These are phyloP conservation scores for Zaprionus kolodkinae DNA, from an alignment of 1,140 invertebrate species.

Conservation along the genomic window DNA sequence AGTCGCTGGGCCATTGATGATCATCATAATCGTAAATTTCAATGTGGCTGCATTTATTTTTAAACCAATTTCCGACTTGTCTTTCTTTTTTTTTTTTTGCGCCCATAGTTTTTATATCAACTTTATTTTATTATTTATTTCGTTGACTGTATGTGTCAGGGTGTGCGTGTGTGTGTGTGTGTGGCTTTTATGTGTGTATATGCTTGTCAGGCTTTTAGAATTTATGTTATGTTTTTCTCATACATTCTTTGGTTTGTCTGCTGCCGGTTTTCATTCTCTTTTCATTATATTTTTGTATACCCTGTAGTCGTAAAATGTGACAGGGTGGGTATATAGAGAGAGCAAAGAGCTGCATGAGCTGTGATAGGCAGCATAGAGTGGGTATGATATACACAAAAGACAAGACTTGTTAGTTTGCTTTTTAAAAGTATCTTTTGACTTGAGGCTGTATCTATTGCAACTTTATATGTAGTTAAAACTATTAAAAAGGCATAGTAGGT, in stretches of 20 bases:
- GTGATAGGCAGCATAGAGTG: too few species aligned
- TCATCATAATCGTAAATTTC: constrained; percentile 73
- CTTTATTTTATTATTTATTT: constrained; percentile 54
- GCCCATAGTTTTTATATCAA: constrained; percentile 76
- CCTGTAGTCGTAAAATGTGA: constrained; percentile 22
- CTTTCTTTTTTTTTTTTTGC: constrained; percentile 15
- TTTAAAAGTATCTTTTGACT: not conserved
- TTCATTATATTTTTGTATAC: constrained; percentile 70
- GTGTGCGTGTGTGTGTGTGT: constrained; percentile 9
- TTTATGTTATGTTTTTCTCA: constrained; percentile 81
- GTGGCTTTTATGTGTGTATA: constrained; percentile 61
- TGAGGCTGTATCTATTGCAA: not conserved
- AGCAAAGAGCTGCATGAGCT: too few species aligned
- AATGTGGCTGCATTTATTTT: constrained; percentile 76
- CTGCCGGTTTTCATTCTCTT: constrained; percentile 61
- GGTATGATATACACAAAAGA: too few species aligned
- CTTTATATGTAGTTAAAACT: not conserved
- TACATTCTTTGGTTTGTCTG: constrained; percentile 78
- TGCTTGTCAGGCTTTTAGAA: constrained; percentile 78
- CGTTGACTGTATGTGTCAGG: not conserved
- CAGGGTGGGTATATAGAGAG: not conserved
- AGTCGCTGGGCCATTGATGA: not conserved
- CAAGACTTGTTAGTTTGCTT: too few species aligned
- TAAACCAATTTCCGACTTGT: constrained; percentile 70
- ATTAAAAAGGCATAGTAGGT: not conserved